These are phyloP conservation scores for human DNA, from an alignment of 2,113 vertebrate species.

Conservation along the genomic window DNA sequence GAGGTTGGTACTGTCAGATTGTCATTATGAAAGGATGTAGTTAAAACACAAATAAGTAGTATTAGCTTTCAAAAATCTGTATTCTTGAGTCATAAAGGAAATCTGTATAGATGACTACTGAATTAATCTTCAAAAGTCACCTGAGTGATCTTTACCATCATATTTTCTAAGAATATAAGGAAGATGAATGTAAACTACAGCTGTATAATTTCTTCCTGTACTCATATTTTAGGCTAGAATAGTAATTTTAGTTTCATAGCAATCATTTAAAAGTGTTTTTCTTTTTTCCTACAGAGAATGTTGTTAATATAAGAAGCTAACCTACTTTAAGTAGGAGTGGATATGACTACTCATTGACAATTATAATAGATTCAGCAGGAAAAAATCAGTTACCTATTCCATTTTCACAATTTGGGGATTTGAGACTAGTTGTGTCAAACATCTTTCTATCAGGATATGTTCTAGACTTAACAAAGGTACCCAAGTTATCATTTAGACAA, in stretches of 20 bases:
- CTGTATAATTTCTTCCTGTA: background rate
- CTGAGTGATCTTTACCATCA: background rate
- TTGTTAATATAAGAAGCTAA: constrained; percentile 6
- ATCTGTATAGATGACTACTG: background rate
- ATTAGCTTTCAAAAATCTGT: background rate
- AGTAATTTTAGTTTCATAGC: constrained; percentile 12
- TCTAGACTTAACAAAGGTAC: constrained; percentile 46
- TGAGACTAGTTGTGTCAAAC: constrained; percentile 49
- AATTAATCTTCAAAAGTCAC: constrained; percentile 11
- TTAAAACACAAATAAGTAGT: background rate
- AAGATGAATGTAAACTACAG: background rate
- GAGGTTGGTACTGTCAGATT: background rate
- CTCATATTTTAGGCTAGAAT: background rate
- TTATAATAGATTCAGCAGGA: constrained; percentile 34
- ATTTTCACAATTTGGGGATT: constrained; percentile 28
- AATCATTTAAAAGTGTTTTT: constrained; percentile 32
- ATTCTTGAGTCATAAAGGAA: background rate
- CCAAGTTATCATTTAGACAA: constrained; percentile 48
- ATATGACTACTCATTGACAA: constrained; percentile 44
- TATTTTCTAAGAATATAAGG: background rate
- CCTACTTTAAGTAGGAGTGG: constrained; percentile 33
- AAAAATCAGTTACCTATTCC: background rate
- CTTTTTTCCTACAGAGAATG: background rate
- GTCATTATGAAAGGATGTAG: background rate
- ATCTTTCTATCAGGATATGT: background rate